Evolutionary conservation across 30 jellyfish, hydroid and myxozoan genomes (phyloP).

Genomic region (Hydractinia symbiolongicarpus): DNA sequence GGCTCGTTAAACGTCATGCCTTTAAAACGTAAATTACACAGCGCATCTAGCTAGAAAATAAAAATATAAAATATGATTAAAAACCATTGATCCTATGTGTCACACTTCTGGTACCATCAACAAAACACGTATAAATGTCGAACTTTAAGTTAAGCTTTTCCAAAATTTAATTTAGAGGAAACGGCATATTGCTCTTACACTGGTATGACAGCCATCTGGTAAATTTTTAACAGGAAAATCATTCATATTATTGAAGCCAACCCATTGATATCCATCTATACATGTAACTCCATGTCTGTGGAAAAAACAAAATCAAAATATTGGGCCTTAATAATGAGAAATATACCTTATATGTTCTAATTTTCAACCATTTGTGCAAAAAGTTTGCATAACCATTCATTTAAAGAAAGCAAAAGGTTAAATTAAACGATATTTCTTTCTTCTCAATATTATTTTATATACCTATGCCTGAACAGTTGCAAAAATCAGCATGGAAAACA

Average conservation of each 20-base stretch:
- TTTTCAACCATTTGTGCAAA: too few relatives aligned
- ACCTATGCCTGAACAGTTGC: too few relatives aligned
- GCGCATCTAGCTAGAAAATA: conserved; percentile 25
- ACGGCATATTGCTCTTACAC: conserved; percentile 26
- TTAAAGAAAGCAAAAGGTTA: too few relatives aligned
- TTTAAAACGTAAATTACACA: conserved; percentile 67
- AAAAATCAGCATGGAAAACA: too few relatives aligned
- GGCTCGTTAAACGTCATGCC: conserved; percentile 63
- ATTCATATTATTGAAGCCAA: conserved; percentile 72
- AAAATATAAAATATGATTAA: neutral
- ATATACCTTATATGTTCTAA: too few relatives aligned
- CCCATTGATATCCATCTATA: conserved; percentile 81
- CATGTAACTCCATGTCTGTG: conserved; percentile 63
- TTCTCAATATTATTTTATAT: too few relatives aligned
- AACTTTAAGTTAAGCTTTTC: too few relatives aligned
- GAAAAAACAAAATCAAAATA: conserved; percentile 1
- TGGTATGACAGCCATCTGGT: conserved; percentile 72
- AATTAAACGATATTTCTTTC: too few relatives aligned
- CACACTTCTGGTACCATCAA: too few relatives aligned
- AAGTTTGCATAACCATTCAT: too few relatives aligned
- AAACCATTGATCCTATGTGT: too few relatives aligned
- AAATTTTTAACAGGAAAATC: conserved; percentile 70
- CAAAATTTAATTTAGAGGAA: neutral
- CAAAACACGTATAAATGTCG: too few relatives aligned
- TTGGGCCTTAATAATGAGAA: neutral